Percentiles rank a stretch among this genome's conserved stretches.
These are phyloP conservation scores for Cephus runcator DNA, from an alignment of 2,888 invertebrate species.

Conservation along the genomic window DNA sequence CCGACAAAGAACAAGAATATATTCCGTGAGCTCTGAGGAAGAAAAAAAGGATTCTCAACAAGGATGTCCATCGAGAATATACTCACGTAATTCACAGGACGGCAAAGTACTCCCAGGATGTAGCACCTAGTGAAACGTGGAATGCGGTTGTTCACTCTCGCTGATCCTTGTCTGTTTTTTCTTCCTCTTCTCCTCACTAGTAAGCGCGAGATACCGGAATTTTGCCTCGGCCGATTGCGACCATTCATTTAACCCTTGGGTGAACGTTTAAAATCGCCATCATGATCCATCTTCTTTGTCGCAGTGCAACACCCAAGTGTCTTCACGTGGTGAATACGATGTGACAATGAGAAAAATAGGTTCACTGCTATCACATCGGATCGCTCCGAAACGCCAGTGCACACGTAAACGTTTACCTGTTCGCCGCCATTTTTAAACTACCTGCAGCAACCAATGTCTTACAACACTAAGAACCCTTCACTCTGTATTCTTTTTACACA, in stretches of 20 bases:
- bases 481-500: background rate
- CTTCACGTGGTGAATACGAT: slow-evolving; percentile 19
- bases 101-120: background rate
- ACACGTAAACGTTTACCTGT: slow-evolving; percentile 51
- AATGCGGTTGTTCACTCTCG: background rate
- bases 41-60: no score
- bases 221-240: slow-evolving; percentile 12
- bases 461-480: background rate
- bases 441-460: slow-evolving; percentile 48
- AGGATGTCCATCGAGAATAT: no score
- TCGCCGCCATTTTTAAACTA: slow-evolving; percentile 64
- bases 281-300: slow-evolving; percentile 16
- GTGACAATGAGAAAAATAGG: slow-evolving; percentile 19
- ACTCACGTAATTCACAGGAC: no score
- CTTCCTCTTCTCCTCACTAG: background rate
- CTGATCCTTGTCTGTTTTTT: background rate
- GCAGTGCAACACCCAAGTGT: slow-evolving; percentile 21
- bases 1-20: no score
- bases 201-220: slow-evolving; percentile 15
- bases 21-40: no score
- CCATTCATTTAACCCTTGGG: background rate
- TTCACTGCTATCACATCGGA: slow-evolving; percentile 12
- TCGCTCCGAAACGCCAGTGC: slow-evolving; percentile 42
- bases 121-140: background rate
- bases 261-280: slow-evolving; percentile 7